These are phyloP conservation scores for Crenichthys baileyi DNA, from an alignment of 2,797 vertebrate species.

Conservation along the genomic window DNA sequence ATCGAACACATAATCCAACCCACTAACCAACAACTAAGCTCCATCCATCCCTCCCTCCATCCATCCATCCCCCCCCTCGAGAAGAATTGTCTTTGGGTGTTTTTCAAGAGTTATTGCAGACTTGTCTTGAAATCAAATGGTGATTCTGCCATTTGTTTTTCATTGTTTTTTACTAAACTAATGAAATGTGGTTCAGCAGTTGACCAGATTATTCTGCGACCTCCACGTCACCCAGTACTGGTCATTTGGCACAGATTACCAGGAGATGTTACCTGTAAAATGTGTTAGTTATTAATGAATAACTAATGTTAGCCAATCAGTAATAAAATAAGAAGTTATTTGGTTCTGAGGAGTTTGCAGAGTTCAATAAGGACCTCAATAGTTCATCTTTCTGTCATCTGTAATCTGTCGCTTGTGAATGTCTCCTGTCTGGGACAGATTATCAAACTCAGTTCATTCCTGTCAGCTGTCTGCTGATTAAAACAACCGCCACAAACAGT, in stretches of 20 bases:
- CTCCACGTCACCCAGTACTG: not conserved
- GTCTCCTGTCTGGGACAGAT: not conserved
- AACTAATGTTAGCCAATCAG: not conserved
- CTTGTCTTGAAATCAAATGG: too few relatives aligned
- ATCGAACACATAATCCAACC: not conserved
- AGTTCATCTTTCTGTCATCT: not conserved
- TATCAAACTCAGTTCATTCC: conserved; percentile 33
- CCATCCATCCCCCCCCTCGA: too few relatives aligned
- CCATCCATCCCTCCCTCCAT: not conserved
- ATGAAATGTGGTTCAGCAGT: too few relatives aligned
- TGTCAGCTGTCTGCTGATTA: conserved; percentile 63
- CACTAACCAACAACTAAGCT: too few relatives aligned
- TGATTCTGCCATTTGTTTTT: too few relatives aligned
- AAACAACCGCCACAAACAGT: conserved; percentile 59
- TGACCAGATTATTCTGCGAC: too few relatives aligned
- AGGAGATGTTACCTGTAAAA: not conserved
- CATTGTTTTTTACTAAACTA: too few relatives aligned
- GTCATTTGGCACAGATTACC: not conserved
- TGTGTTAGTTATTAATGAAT: not conserved
- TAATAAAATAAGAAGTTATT: not conserved
- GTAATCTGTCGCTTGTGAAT: not conserved
- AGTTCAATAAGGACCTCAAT: not conserved
- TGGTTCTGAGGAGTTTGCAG: not conserved
- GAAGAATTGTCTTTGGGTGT: too few relatives aligned
- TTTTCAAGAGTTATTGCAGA: too few relatives aligned